Evolutionary conservation across 2,797 vertebrate genomes (phyloP).

Genomic region (Muscicapa comitata): DNA sequence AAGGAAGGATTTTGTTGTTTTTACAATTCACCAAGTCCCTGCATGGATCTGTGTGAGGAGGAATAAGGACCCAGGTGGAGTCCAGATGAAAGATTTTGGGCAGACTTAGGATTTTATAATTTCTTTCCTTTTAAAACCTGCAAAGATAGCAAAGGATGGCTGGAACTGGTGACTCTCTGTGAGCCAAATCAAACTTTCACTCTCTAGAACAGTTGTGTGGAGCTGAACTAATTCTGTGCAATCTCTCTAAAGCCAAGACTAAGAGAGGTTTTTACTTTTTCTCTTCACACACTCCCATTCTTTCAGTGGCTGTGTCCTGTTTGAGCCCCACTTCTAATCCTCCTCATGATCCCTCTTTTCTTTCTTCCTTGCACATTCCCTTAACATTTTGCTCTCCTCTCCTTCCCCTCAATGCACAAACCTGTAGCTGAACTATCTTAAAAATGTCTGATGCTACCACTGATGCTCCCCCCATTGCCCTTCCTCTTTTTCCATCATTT

Average conservation of each 20-base stretch:
- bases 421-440: background rate
- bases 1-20: background rate
- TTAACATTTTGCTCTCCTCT: background rate
- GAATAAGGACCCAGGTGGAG: background rate
- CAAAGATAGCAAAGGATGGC: background rate
- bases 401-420: background rate
- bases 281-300: background rate
- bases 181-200: background rate
- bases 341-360: background rate
- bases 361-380: background rate
- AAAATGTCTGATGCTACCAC: background rate
- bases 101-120: background rate
- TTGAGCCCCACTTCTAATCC: accelerated
- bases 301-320: background rate
- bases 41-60: background rate
- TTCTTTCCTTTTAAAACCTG: background rate
- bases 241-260: background rate
- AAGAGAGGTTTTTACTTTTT: background rate
- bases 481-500: background rate
- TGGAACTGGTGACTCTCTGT: background rate
- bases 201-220: background rate
- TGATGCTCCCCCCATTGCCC: background rate
- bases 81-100: background rate
- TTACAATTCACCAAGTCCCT: background rate
- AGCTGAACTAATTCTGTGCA: background rate